Evolutionary conservation across 1,140 invertebrate species (phyloP), one percentile per base, ranked within the genome.

Genomic region (Tetranychus cinnabarinus): DNA sequence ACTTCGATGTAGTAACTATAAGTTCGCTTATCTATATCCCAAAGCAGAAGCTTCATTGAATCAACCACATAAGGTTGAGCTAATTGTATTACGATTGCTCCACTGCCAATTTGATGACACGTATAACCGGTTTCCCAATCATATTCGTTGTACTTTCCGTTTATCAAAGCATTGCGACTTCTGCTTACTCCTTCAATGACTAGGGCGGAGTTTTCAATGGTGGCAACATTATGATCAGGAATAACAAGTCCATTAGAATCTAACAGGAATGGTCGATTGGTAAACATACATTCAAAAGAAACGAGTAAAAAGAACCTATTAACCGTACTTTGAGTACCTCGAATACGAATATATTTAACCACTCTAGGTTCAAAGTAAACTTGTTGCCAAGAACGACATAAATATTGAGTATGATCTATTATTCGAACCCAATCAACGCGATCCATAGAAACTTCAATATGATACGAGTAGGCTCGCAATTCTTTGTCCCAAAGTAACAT

Each of bases 101-200:
- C 92, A 68, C 85, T 90, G 64, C 92, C 91, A 47, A 99, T 76
- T 75, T 98, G 93, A 78, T 98, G 95, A 73, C 92, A 97, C 2
- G 92, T 97, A 73, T 97, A 98, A 56, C 95, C 90, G 64, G 83
- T 88, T 72, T 98, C 92, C 92, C 92, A 97, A 77, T 97, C 90
- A 74, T 98, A 98, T 71, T 86, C 83, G 65, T 83, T 80, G 37
- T 80, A 88, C 69, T 97, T 87, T 3, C 91, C 92, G 78, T 97
- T 95, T 59, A 98, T 78, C 8, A 98, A 77, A 33, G 88, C 84
- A 77, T 97, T 93, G 58, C 91, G 78, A 56, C 82, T 84, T 56
- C 90, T 80, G 69, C 89, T 89, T 59, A 78, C 92, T 52, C 95
- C 95, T 77, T 98, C 93, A 31, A 89, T 84, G 56, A 98, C 93